Base-by-base conservation (phyloP, 2,888 invertebrate species). In the Platycheirus rosarum region DNA sequence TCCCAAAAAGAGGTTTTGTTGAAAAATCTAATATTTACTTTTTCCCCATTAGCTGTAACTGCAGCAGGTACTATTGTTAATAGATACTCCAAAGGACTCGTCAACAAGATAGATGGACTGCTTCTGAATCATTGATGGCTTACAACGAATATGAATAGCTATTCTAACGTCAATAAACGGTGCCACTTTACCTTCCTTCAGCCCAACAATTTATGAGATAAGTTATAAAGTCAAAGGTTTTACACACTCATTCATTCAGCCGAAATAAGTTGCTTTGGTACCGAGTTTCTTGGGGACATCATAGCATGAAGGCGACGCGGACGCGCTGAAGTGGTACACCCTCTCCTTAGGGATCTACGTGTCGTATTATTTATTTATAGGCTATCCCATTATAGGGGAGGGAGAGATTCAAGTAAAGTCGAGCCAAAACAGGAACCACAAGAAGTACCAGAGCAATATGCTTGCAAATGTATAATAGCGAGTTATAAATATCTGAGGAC, bases 361-460 rank as follows among this genome's bases (percentile, higher is more conserved):
- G 55, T 73, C 82, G 44, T 63, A 73, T 82, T 77, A 77, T 62
- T 82, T 82, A 82, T 82, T 82, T 73, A 82, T 82, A 82, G 73
- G 51, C 49, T 40, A 26, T 68, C 77, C 55, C 68, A 23, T n/a
- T n/a, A n/a, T n/a, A 40, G 37, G 40, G 53, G 32, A 13, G 13
- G 37, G 73, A 65, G 74, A 55, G 65, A 9, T 20, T 26, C 26
- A 23, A 57, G 57, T 57, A n/a, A 26, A 57, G 57, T 57, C 1
- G 57, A 35, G 6, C 26, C 40, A 68, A n/a, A n/a, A 51, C 51
- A 60, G 37, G 42, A 71, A 51, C 65, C 32, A 18, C 29, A 4
- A 32, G 23, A 8, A 32, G 8, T 8, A 8, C 29, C 8, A 32
- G 5, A 32, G 5, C 32, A 65, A 63, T 71, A 18, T 55, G 37